Base-by-base conservation (phyloP, 2,888 invertebrate genomes). In the Campoplex nolae region DNA sequence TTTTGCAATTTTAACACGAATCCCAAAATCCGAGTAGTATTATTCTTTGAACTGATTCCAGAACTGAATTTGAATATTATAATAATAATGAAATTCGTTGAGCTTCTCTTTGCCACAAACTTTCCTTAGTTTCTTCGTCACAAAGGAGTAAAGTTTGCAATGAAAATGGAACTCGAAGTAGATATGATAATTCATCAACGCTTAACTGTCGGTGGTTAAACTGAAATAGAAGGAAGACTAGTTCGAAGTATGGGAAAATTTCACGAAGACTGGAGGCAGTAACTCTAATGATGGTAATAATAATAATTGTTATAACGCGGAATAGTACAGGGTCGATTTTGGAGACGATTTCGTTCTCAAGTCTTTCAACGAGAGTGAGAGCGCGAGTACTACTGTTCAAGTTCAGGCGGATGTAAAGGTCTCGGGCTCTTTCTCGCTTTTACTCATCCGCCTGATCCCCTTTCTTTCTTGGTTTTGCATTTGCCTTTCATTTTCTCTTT, bases 381-480 rank as follows among this genome's bases (percentile, higher is more conserved):
- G 73, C 38, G 42, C 70, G 67, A 80, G 77, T 51, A 74, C 77
- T 58, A 74, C 77, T 58, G 51, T 86, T 86, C 81, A 81, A 86
- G 86, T 86, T 86, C 85, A 83, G 45, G 9, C 35, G 23, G 42
- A 51, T 77, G 68, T 77, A 83, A 80, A 81, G 78, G 78, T 81
- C 77, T 84, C 73, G 75, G 56, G 58, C 42, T 70, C 35, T 32
- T 80, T 81, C 77, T 58, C 58, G 28, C 68, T 81, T 74, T 35
- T 32, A 58, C 51, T 68, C 74, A 23, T 68, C n/a, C 71, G 45
- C 65, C 56, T 74, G 54, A 81, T 74, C 65, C 65, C 81, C 62
- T 62, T 81, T 62, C 70, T 48, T 67, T 68, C 67, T 35, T n/a
- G 71, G 56, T 83, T 80, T 86, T 73, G 76, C 80, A 73, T 77